phyloP scores from a whole-genome alignment of 2,797 vertebrate genomes.

The Gambelia wislizenii region DNA sequence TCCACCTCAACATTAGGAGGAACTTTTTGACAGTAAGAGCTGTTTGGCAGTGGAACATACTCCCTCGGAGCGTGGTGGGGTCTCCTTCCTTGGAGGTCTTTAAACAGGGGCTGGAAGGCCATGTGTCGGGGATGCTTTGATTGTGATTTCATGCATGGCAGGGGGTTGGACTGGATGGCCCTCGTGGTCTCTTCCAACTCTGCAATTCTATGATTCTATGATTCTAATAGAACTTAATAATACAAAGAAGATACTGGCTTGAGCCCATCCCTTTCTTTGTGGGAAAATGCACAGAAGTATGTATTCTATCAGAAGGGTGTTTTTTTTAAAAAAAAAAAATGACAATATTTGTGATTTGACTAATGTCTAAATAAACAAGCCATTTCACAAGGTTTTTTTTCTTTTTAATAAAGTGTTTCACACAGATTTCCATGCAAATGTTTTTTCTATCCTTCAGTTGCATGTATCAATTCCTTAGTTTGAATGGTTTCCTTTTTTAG shows the following conservation, averaged over 20 bases:
- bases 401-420: neutral
- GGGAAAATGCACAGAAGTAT: neutral
- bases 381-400: neutral
- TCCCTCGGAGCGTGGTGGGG: no score
- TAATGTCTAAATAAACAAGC: neutral
- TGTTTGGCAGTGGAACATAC: no score
- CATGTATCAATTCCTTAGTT: neutral
- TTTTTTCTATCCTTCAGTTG: neutral
- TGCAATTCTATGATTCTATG: no score
- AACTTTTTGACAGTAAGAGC: no score
- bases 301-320: neutral
- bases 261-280: neutral
- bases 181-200: no score
- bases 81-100: no score
- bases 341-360: neutral
- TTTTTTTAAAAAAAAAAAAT: neutral
- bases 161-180: no score
- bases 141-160: no score
- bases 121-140: no score
- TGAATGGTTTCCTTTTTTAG: slow-evolving; percentile 9
- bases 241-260: neutral
- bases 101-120: no score
- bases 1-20: no score
- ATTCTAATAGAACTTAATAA: no score
- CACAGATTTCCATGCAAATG: neutral